These are phyloP conservation scores for Tachystola acroxantha DNA, from an alignment of 2,888 invertebrate species.

Conservation along the genomic window DNA sequence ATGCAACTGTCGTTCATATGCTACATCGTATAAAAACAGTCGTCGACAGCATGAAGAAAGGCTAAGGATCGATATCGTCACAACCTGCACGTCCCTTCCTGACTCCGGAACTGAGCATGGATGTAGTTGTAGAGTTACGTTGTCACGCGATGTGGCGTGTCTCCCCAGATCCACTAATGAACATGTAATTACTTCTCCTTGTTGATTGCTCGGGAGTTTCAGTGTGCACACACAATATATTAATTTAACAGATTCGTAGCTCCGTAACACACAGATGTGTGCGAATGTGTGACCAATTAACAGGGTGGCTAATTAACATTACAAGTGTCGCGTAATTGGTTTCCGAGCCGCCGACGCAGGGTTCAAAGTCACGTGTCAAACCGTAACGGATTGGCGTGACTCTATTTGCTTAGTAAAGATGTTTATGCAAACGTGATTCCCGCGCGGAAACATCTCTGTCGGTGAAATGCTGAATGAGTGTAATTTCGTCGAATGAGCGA, in stretches of 20 bases:
- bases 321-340: slow-evolving; percentile 58
- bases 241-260: slow-evolving; percentile 34
- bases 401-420: slow-evolving; percentile 21
- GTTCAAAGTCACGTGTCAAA: slow-evolving; percentile 30
- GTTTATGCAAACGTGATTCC: slow-evolving; percentile 21
- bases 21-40: too few species aligned
- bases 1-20: too few species aligned
- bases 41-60: too few species aligned
- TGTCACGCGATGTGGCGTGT: slow-evolving; percentile 65
- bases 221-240: slow-evolving; percentile 29
- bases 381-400: slow-evolving; percentile 24
- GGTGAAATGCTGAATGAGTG: slow-evolving; percentile 13
- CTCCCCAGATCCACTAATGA: slow-evolving; percentile 54
- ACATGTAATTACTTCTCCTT: slow-evolving; percentile 62
- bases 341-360: slow-evolving; percentile 32
- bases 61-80: too few species aligned
- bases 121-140: slow-evolving; percentile 5
- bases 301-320: slow-evolving; percentile 49
- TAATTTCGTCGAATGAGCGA: slow-evolving; percentile 9
- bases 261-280: not conserved
- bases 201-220: slow-evolving; percentile 41
- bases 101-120: slow-evolving; percentile 7
- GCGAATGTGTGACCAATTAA: slow-evolving; percentile 28
- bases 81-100: too few species aligned
- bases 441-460: slow-evolving; percentile 16